These are phyloP conservation scores for Rhineura floridana DNA, from an alignment of 2,113 vertebrate species.

Conservation along the genomic window DNA sequence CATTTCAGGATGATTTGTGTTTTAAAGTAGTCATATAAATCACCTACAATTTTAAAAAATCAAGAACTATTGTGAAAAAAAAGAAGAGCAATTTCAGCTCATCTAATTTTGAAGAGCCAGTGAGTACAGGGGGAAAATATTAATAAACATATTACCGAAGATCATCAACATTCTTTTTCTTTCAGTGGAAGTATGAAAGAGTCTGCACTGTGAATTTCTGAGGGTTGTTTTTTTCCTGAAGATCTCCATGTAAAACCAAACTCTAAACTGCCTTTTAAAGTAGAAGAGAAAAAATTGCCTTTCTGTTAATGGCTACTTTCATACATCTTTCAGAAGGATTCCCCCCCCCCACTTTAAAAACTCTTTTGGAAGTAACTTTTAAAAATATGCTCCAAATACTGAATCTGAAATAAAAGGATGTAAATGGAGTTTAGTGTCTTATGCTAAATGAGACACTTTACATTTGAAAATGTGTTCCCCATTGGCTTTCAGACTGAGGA, in stretches of 20 bases:
- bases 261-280: slow-evolving; percentile 21
- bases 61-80: background rate
- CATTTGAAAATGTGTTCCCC: slow-evolving; percentile 38
- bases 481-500: slow-evolving; percentile 44
- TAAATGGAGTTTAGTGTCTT: slow-evolving; percentile 31
- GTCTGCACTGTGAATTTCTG: background rate
- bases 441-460: background rate
- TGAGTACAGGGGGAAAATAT: background rate
- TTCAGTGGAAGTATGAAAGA: background rate
- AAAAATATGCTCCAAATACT: slow-evolving; percentile 27
- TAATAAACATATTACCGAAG: background rate
- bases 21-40: background rate
- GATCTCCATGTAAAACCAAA: slow-evolving; percentile 45
- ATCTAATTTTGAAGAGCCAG: background rate
- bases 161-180: background rate
- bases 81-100: background rate
- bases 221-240: background rate
- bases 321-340: slow-evolving; percentile 1
- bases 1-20: background rate
- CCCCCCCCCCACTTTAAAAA: slow-evolving; percentile 17
- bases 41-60: background rate
- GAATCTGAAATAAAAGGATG: slow-evolving; percentile 40
- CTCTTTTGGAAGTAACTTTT: slow-evolving; percentile 44
- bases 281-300: slow-evolving; percentile 23
- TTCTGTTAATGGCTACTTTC: slow-evolving; percentile 21